Percentiles rank a stretch among this genome's conserved stretches.
These are phyloP conservation scores for Stenotaenia linearis DNA, from an alignment of 2,888 invertebrate genomes.

Conservation along the genomic window DNA sequence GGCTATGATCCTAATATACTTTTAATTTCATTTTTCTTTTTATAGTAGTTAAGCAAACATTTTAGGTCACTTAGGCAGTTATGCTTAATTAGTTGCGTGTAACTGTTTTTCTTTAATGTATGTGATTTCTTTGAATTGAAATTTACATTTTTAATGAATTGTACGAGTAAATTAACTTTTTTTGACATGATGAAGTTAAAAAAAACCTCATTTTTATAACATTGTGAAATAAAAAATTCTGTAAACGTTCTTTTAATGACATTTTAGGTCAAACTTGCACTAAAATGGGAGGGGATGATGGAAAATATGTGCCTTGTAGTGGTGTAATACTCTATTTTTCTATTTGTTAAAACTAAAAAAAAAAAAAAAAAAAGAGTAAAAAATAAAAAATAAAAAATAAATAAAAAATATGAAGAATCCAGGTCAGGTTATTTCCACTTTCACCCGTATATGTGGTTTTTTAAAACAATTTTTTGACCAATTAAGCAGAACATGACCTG, in stretches of 20 bases:
- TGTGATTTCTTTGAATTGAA: neutral
- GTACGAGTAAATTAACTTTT: no score
- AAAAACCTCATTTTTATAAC: neutral
- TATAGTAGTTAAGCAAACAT: neutral
- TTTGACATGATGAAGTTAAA: no score
- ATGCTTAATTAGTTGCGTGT: neutral
- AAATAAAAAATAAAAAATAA: neutral
- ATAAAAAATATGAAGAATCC: neutral
- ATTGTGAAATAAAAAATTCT: neutral
- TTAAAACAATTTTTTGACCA: neutral
- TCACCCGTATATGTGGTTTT: neutral
- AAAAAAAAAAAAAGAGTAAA: neutral
- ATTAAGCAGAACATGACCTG: neutral
- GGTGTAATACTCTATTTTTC: slow-evolving; percentile 16
- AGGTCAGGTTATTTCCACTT: slow-evolving; percentile 24
- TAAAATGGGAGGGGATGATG: neutral
- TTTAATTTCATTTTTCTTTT: neutral
- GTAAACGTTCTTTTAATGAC: neutral
- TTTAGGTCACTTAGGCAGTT: neutral
- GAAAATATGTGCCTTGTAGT: slow-evolving; percentile 17
- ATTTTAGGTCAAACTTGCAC: slow-evolving; percentile 14
- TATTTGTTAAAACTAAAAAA: neutral
- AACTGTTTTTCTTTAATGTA: neutral
- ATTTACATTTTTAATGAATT: neutral
- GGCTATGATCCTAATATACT: neutral